Evolutionary conservation across 2,113 vertebrate species (phyloP), one percentile per base, ranked within the genome.

Genomic region (Gila orcuttii): DNA sequence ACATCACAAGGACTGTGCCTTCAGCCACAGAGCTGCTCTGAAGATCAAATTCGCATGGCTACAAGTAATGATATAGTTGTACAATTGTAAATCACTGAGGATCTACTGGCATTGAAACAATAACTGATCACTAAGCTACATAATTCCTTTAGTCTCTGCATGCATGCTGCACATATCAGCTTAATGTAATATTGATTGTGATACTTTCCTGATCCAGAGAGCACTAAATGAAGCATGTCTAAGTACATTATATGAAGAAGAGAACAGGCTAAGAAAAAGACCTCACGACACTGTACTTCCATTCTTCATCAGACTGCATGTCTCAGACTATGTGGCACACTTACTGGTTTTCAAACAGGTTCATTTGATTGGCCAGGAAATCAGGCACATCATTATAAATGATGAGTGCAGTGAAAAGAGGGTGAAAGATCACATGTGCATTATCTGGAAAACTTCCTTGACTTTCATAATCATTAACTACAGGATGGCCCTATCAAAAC

Each of bases 391-490:
- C 59, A 23, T 66, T 21, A 50, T 31, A 57, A 23, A 42, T 42
- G 4, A 21, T n/a, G 5, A 9, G 64, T 50, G 17, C 21, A 50
- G 17, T 25, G 6, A 31, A 79, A n/a, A 57, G 4, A 10, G 28
- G 42, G 79, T 28, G 25, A 81, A 57, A 25, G 21, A 8, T 73
- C 31, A 52, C 64, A 23, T 71, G 19, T 12, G 19, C 11, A 2
- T 36, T 52, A 73, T 83, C 47, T 83, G 1, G 11, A 69, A 0
- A 71, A 12, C 6, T 2, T 57, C 13, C 23, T 57, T 9, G 11
- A 80, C 21, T 47, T 79, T 23, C 81, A 19, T 33, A 83, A 83
- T 83, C 68, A 83, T 83, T 83, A 42, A 73, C 68, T 73, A 17
- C 8, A 69, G 81, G 28, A 39, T 33, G 12, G 21, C 42, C 36